These are phyloP conservation scores for Tigriopus californicus DNA, from an alignment of 2,888 invertebrate genomes.

Conservation along the genomic window DNA sequence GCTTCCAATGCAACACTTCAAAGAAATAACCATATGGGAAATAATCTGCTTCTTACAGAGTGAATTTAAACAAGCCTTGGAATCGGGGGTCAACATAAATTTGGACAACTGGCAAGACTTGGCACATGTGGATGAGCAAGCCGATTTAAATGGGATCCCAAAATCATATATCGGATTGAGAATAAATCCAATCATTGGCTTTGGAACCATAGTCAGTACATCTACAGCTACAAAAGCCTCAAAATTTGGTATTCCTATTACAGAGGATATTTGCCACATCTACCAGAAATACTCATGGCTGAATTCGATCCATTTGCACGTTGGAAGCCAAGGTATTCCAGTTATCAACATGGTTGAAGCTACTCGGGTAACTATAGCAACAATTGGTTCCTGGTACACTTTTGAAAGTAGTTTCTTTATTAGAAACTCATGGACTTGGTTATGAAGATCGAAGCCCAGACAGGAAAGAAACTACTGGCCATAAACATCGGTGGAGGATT, in stretches of 20 bases:
- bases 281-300: conserved; percentile 8
- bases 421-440: conserved; percentile 10
- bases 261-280: not conserved
- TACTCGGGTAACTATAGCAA: not conserved
- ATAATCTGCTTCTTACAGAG: too few relatives aligned
- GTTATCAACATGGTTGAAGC: not conserved
- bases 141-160: too few relatives aligned
- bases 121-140: too few relatives aligned
- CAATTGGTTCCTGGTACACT: too few relatives aligned
- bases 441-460: not conserved
- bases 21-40: too few relatives aligned
- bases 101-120: too few relatives aligned
- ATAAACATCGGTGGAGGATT: conserved; percentile 14
- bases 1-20: too few relatives aligned
- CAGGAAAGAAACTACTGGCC: not conserved
- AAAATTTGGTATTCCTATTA: conserved; percentile 13
- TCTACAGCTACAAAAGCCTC: conserved; percentile 2
- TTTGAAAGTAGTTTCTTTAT: not conserved
- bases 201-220: conserved; percentile 6
- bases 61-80: too few relatives aligned
- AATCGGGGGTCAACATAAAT: too few relatives aligned
- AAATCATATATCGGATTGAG: conserved; percentile 10
- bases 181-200: conserved; percentile 12
- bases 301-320: conserved; percentile 14
- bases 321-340: conserved; percentile 15